A percentile compares a stretch with the other conserved stretches of the same genome.
Conservation (phyloP, 2,888 invertebrate genomes). For the Plebejus melissa region DNA sequence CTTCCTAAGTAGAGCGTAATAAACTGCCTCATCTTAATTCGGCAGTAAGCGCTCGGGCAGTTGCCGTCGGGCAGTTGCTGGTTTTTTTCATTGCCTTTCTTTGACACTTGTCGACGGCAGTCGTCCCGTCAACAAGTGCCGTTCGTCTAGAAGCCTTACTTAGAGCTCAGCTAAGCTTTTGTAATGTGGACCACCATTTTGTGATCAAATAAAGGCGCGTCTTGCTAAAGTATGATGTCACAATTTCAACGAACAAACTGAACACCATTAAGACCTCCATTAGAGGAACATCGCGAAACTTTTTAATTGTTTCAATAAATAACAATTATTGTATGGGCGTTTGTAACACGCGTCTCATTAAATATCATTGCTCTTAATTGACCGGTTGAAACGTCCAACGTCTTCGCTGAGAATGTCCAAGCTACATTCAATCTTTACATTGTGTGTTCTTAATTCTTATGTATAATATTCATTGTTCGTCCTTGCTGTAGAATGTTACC, state of each 20-base stretch:
- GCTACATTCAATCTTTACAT: background rate
- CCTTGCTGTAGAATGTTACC: too few species aligned
- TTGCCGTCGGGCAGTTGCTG: too few species aligned
- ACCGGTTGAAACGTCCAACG: conserved; percentile 28
- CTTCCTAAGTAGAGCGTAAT: too few species aligned
- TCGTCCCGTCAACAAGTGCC: too few species aligned
- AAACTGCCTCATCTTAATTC: too few species aligned
- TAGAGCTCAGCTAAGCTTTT: too few species aligned
- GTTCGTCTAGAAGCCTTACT: too few species aligned
- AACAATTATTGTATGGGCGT: conserved; percentile 50
- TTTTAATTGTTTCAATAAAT: conserved; percentile 61
- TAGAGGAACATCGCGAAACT: conserved; percentile 37
- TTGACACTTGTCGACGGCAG: too few species aligned
- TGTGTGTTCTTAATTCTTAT: background rate
- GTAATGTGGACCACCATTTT: too few species aligned
- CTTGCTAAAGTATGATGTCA: background rate
- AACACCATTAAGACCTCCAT: conserved; percentile 9
- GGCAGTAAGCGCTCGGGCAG: too few species aligned
- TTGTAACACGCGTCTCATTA: conserved; percentile 46
- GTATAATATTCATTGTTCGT: too few species aligned
- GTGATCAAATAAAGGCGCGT: background rate
- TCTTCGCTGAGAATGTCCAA: background rate
- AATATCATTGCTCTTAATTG: conserved; percentile 52
- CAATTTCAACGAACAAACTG: background rate
- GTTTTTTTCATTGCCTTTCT: too few species aligned